These are phyloP conservation scores for Philypnodon macrostomus DNA, from an alignment of 2,797 vertebrate genomes.

Conservation along the genomic window DNA sequence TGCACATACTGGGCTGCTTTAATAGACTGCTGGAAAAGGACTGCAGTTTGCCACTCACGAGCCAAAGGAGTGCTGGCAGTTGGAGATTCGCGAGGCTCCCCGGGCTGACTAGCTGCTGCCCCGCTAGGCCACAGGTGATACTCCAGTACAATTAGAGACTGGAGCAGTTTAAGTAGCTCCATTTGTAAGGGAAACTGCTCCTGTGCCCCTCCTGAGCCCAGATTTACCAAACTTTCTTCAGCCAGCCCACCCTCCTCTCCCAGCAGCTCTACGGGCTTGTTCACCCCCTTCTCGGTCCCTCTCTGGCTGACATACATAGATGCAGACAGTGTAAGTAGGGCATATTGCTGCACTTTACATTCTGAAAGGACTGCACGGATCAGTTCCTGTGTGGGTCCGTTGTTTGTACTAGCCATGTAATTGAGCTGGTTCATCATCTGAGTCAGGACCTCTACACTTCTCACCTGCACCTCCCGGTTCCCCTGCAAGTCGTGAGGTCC, in stretches of 20 bases:
- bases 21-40: conserved; percentile 93
- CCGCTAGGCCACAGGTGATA: conserved; percentile 77
- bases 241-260: conserved; percentile 73
- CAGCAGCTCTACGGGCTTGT: conserved; percentile 29
- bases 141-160: conserved; percentile 90
- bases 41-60: conserved; percentile 89
- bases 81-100: conserved; percentile 70
- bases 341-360: conserved; percentile 89
- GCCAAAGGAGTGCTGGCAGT: conserved; percentile 74
- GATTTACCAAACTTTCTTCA: conserved; percentile 86
- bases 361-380: conserved; percentile 79
- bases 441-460: conserved; percentile 92
- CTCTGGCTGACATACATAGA: conserved; percentile 91
- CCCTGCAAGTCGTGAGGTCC: conserved; percentile 84
- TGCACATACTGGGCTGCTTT: conserved; percentile 87
- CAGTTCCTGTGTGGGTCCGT: conserved; percentile 56
- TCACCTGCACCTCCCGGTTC: conserved; percentile 94
- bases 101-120: conserved; percentile 40
- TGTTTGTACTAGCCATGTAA: conserved; percentile 58
- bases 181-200: conserved; percentile 92
- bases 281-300: conserved; percentile 60
- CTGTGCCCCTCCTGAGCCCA: conserved; percentile 81
- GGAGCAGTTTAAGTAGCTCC: conserved; percentile 90
- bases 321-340: conserved; percentile 87
- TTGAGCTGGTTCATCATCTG: conserved; percentile 83